phyloP scores from a whole-genome alignment of 2,113 vertebrate species.

The Marmota monax region DNA sequence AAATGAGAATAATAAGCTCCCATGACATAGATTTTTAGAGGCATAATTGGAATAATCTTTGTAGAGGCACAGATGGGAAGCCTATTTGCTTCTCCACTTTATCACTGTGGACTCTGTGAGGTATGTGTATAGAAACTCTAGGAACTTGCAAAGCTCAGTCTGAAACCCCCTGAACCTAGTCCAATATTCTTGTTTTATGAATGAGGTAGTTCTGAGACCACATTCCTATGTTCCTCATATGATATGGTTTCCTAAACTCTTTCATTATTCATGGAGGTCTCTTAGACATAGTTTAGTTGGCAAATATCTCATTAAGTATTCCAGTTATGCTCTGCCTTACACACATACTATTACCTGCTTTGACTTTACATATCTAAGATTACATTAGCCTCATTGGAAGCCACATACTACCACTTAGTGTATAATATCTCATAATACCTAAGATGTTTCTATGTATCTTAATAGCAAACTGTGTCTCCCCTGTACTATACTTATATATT shows the following conservation, averaged over 20 bases:
- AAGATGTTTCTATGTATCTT: constrained; percentile 33
- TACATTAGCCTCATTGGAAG: neutral
- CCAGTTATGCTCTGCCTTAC: neutral
- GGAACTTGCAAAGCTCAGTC: constrained; percentile 48
- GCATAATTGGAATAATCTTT: constrained; percentile 49
- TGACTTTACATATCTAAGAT: constrained; percentile 39
- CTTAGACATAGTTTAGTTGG: constrained; percentile 4
- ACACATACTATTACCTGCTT: constrained; percentile 31
- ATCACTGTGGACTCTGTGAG: constrained; percentile 1
- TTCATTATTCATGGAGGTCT: constrained; percentile 3
- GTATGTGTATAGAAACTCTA: neutral
- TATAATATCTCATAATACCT: constrained; percentile 29
- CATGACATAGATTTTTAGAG: neutral
- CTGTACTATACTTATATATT: neutral
- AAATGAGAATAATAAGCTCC: constrained; percentile 31
- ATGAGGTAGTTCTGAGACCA: constrained; percentile 3
- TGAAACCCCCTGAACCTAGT: constrained; percentile 49
- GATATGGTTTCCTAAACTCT: constrained; percentile 19
- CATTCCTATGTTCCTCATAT: constrained; percentile 36
- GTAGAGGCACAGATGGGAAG: constrained; percentile 21
- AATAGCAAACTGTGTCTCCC: constrained; percentile 29
- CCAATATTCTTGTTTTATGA: constrained; percentile 49
- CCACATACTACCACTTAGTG: neutral
- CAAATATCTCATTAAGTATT: constrained; percentile 37
- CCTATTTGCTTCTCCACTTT: neutral